These are phyloP conservation scores for Amblyornis subalaris DNA, from an alignment of 2,113 vertebrate genomes.

Conservation along the genomic window DNA sequence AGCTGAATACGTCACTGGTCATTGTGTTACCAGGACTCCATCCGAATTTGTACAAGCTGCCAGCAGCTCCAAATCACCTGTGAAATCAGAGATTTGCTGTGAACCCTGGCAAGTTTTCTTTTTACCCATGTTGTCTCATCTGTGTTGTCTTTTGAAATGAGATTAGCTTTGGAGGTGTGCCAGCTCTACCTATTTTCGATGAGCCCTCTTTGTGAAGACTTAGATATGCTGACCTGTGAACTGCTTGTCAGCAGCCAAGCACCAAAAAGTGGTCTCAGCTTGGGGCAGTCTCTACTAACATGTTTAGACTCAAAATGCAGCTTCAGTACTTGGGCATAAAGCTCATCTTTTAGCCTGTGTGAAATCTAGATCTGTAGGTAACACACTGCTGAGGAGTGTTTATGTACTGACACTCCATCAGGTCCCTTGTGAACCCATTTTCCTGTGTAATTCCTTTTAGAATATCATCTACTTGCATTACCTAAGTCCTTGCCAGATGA, in stretches of 20 bases:
- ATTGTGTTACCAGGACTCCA: background rate
- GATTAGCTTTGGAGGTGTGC: background rate
- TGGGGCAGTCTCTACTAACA: background rate
- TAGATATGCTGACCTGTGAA: background rate
- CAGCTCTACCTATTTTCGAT: background rate
- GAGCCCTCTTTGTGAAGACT: background rate
- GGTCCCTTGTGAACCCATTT: slow-evolving; percentile 3
- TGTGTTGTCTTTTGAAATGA: background rate
- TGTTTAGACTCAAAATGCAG: background rate
- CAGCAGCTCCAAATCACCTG: background rate
- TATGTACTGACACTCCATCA: slow-evolving; percentile 35
- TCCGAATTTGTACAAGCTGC: background rate
- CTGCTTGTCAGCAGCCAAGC: background rate
- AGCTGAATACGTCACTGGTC: background rate
- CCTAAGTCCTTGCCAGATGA: slow-evolving; percentile 25
- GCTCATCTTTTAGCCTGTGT: background rate
- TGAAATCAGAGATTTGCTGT: background rate
- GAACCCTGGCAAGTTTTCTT: background rate
- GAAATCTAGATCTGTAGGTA: background rate
- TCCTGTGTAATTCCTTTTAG: slow-evolving; percentile 14
- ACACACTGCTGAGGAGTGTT: slow-evolving; percentile 51
- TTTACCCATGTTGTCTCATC: background rate
- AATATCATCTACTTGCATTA: slow-evolving; percentile 19
- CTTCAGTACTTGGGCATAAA: background rate
- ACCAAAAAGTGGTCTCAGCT: background rate